Evolutionary conservation across 2,888 invertebrate genomes (phyloP).

Genomic region (Gerris lacustris): DNA sequence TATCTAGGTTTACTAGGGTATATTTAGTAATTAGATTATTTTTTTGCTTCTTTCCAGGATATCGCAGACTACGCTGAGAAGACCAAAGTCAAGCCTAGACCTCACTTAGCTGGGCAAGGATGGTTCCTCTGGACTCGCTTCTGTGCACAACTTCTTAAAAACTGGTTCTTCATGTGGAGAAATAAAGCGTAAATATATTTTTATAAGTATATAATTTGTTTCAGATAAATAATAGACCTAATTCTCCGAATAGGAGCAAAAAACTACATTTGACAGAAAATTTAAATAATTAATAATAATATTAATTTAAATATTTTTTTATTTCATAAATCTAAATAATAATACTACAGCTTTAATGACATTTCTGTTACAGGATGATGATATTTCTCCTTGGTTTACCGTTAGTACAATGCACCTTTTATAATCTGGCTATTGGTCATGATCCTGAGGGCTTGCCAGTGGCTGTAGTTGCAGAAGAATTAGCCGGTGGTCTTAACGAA

Average conservation of each 20-base stretch:
- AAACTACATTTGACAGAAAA: no score
- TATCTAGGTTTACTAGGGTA: no score
- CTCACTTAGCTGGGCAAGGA: constrained; percentile 23
- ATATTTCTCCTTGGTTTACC: constrained; percentile 41
- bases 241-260: no score
- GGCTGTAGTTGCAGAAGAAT: constrained; percentile 39
- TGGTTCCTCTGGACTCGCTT: constrained; percentile 27
- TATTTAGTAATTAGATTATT: no score
- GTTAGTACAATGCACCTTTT: constrained; percentile 39
- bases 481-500: constrained; percentile 25
- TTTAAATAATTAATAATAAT: no score
- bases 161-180: constrained; percentile 30
- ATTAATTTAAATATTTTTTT: no score
- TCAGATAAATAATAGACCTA: no score
- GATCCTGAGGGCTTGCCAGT: constrained; percentile 36
- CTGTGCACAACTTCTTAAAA: constrained; percentile 31
- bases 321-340: no score
- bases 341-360: background rate
- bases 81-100: constrained; percentile 13
- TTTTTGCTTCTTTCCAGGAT: background rate
- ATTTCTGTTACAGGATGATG: constrained; percentile 34
- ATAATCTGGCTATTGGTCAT: constrained; percentile 39
- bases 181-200: constrained; percentile 30
- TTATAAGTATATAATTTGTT: background rate
- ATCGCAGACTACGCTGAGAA: background rate